Conservation (phyloP, 2,888 invertebrate species). For the Zygogramma bicolorata region DNA sequence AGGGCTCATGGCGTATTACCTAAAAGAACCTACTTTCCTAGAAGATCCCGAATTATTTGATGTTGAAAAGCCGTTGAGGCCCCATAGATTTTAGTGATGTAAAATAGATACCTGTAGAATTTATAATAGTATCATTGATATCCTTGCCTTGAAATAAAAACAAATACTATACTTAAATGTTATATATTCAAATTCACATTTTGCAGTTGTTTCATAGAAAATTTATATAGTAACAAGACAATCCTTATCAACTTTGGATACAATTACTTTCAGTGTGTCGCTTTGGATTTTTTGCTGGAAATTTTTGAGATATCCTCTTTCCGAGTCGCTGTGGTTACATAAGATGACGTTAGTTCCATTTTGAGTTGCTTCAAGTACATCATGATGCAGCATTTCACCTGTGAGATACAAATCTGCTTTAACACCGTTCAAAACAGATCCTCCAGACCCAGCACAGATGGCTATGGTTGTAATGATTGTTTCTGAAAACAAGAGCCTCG, state of each 20-base stretch:
- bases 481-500: conserved; percentile 59
- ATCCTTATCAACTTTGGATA: conserved; percentile 82
- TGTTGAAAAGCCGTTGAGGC: conserved; percentile 84
- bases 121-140: not conserved
- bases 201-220: not conserved
- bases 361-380: conserved; percentile 88
- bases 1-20: conserved; percentile 86
- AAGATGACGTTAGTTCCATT: conserved; percentile 84
- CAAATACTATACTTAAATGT: not conserved
- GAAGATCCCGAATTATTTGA: conserved; percentile 93
- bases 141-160: not conserved
- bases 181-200: too few species aligned
- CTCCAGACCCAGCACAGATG: conserved; percentile 92
- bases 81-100: conserved; percentile 78
- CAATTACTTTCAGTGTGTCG: conserved; percentile 68
- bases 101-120: not conserved
- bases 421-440: conserved; percentile 79
- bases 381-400: conserved; percentile 96
- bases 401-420: conserved; percentile 87
- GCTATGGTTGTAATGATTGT: conserved; percentile 73
- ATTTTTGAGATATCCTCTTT: conserved; percentile 83
- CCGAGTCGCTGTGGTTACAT: conserved; percentile 94
- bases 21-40: conserved; percentile 83
- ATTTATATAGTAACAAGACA: conserved; percentile 79
- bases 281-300: conserved; percentile 68